A percentile compares a stretch with the other conserved stretches of the same genome.
These are phyloP conservation scores for Zoanthus gigantus DNA, from an alignment of 92 coral and sea anemone genomes.

Conservation along the genomic window DNA sequence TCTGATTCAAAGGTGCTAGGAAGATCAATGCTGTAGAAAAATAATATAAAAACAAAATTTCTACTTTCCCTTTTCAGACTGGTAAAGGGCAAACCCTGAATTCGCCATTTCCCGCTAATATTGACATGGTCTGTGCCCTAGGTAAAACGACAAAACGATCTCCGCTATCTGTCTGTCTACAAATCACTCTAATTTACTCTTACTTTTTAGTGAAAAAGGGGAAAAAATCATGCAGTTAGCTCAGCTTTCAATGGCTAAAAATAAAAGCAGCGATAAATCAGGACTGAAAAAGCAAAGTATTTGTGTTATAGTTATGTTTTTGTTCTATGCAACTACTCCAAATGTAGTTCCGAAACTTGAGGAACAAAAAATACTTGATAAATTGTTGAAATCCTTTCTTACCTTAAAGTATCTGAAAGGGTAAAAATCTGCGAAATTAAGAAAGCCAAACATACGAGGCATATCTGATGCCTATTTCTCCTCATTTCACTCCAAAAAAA, in stretches of 20 bases:
- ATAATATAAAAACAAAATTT: neutral
- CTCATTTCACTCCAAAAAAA: conserved; percentile 11
- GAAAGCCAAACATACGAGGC: conserved; percentile 15
- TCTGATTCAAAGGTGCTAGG: conserved; percentile 51
- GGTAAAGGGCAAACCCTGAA: neutral
- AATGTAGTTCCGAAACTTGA: neutral
- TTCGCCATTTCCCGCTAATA: neutral
- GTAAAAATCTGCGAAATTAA: conserved; percentile 13
- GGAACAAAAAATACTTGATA: neutral
- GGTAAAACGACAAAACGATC: conserved; percentile 5
- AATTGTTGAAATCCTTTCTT: neutral
- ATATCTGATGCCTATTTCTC: conserved; percentile 3
- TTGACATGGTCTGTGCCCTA: too few relatives aligned
- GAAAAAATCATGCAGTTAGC: neutral
- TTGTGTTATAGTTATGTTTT: neutral
- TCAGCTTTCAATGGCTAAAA: neutral
- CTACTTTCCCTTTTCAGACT: neutral
- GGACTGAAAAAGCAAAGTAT: neutral
- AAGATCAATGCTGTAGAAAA: conserved; percentile 34
- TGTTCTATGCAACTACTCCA: neutral
- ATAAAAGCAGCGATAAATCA: neutral
- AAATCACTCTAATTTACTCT: neutral
- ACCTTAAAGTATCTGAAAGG: conserved; percentile 34
- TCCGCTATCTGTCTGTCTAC: neutral
- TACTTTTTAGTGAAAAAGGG: neutral